phyloP scores from a whole-genome alignment of 2,888 invertebrate species.

The Seira ritae region DNA sequence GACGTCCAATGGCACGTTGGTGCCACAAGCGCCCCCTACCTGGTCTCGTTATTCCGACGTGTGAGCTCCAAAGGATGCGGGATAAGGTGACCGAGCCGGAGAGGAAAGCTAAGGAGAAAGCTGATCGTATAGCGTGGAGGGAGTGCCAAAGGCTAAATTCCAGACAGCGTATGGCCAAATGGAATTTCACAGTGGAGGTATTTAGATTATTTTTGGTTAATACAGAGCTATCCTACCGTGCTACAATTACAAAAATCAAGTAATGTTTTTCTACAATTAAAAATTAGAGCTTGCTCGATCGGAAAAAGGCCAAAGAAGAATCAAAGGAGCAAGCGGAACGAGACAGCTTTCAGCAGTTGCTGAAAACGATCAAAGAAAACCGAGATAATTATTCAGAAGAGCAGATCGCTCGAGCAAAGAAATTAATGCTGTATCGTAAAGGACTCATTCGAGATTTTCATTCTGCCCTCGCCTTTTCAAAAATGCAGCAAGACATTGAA shows the following conservation, averaged over 20 bases:
- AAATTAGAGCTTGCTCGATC: slow-evolving; percentile 63
- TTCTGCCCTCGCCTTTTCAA: slow-evolving; percentile 67
- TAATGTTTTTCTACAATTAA: too few species aligned
- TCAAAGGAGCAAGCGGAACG: slow-evolving; percentile 52
- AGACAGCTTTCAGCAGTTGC: slow-evolving; percentile 51
- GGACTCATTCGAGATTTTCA: slow-evolving; percentile 71
- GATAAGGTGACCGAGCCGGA: slow-evolving; percentile 59
- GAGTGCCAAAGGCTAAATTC: slow-evolving; percentile 63
- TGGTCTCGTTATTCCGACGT: slow-evolving; percentile 66
- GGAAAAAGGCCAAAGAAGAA: slow-evolving; percentile 63
- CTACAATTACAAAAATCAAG: too few species aligned
- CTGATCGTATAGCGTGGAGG: slow-evolving; percentile 37
- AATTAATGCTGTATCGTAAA: slow-evolving; percentile 68
- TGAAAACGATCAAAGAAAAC: slow-evolving; percentile 48
- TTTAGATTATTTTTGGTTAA: not conserved
- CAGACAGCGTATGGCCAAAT: slow-evolving; percentile 63
- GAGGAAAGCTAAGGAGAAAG: slow-evolving; percentile 51
- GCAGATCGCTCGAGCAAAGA: slow-evolving; percentile 60
- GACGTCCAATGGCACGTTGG: slow-evolving; percentile 71
- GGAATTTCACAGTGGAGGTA: slow-evolving; percentile 72
- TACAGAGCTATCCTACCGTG: too few species aligned
- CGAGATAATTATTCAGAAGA: slow-evolving; percentile 57
- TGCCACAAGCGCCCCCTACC: slow-evolving; percentile 67
- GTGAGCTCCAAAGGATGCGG: slow-evolving; percentile 59
- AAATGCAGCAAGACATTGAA: slow-evolving; percentile 67